A percentile compares a stretch with the other conserved stretches of the same genome.
Conservation (phyloP, 2,888 invertebrate genomes). For the Philonicus albiceps region DNA sequence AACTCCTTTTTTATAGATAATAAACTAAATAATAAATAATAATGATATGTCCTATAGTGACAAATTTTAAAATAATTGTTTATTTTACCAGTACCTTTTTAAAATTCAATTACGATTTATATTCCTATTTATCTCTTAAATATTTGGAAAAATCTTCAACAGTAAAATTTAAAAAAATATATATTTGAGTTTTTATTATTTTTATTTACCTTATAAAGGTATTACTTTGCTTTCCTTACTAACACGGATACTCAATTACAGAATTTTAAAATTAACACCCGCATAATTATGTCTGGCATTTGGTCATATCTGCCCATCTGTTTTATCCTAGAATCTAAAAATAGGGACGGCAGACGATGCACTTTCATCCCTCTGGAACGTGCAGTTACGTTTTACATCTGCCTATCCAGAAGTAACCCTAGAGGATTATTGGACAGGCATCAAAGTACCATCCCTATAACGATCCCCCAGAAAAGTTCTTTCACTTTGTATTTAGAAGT, state of each 20-base stretch:
- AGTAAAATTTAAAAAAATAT: not conserved
- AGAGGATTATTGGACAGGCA: not conserved
- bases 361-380: conserved; percentile 27
- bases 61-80: too few relatives aligned
- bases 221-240: not conserved
- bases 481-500: not conserved
- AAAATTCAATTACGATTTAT: too few relatives aligned
- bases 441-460: not conserved
- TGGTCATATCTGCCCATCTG: conserved; percentile 19
- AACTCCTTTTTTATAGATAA: too few relatives aligned
- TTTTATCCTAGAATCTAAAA: conserved; percentile 4
- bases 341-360: conserved; percentile 15
- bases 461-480: not conserved
- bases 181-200: not conserved
- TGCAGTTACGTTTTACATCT: conserved; percentile 31
- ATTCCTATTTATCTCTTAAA: too few relatives aligned
- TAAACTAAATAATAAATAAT: too few relatives aligned
- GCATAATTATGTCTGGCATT: conserved; percentile 1
- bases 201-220: not conserved
- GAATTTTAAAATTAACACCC: not conserved
- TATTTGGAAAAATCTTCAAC: too few relatives aligned
- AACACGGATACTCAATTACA: not conserved
- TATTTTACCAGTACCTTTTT: too few relatives aligned
- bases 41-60: too few relatives aligned
- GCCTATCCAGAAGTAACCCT: not conserved